Conservation (phyloP, 37 sponge, comb jelly and placozoan genomes). For the Bolinopsis microptera region DNA sequence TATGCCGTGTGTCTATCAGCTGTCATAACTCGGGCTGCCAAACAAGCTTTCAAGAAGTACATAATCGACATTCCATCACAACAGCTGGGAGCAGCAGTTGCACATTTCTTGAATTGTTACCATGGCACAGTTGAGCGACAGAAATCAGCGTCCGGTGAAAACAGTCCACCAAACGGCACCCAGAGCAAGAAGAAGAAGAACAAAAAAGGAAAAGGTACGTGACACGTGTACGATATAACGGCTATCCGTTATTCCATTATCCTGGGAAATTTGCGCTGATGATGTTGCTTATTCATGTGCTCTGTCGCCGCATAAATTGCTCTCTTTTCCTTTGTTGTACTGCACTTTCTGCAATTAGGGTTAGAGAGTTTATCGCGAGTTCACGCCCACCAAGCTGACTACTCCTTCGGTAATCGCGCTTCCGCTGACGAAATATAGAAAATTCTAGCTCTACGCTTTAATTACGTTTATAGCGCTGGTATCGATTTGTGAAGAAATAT, state of each 20-base stretch:
- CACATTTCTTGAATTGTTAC: slow-evolving; percentile 86
- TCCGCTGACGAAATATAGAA: neutral
- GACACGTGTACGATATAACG: slow-evolving; percentile 29
- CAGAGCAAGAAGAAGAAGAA: slow-evolving; percentile 64
- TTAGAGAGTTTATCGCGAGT: no score
- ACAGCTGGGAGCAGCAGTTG: slow-evolving; percentile 68
- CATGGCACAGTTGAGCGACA: slow-evolving; percentile 37
- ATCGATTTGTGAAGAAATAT: neutral
- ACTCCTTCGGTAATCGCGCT: no score
- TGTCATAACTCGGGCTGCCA: slow-evolving; percentile 82
- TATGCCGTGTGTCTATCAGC: slow-evolving; percentile 78
- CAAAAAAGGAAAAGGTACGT: slow-evolving; percentile 25
- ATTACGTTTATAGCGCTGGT: neutral
- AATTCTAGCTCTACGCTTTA: neutral
- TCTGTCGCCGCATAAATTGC: no score
- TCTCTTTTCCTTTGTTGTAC: no score
- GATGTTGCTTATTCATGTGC: no score
- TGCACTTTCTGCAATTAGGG: no score
- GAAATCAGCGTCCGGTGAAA: slow-evolving; percentile 3
- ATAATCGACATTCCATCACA: slow-evolving; percentile 64
- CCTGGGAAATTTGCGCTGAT: no score
- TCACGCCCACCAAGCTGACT: no score
- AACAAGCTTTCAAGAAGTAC: slow-evolving; percentile 72
- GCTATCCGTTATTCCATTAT: no score
- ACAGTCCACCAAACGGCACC: slow-evolving; percentile 29